These are phyloP conservation scores for Eupeodes latifasciatus DNA, from an alignment of 2,888 invertebrate genomes.

Conservation along the genomic window DNA sequence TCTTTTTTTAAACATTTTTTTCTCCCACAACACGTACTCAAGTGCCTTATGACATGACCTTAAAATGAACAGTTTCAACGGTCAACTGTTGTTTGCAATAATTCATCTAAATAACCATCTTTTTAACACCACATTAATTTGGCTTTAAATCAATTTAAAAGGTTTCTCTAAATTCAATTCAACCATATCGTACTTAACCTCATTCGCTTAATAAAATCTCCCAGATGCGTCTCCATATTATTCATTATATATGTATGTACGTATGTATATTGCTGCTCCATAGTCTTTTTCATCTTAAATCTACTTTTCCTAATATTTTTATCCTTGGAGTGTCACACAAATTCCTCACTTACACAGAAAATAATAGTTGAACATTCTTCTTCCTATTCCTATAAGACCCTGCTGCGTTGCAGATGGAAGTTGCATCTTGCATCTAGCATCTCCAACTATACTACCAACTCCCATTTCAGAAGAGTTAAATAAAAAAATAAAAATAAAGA, in stretches of 20 bases:
- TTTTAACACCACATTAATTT: not conserved
- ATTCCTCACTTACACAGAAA: constrained; percentile 54
- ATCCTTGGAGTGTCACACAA: constrained; percentile 35
- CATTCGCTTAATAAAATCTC: constrained; percentile 51
- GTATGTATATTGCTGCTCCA: not conserved
- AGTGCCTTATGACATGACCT: too few species aligned
- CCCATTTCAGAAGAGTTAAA: too few species aligned
- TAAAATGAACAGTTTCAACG: too few species aligned
- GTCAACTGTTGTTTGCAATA: too few species aligned
- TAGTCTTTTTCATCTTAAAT: constrained; percentile 27
- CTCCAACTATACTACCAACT: too few species aligned
- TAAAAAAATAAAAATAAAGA: not conserved
- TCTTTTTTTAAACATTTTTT: too few species aligned
- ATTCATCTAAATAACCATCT: too few species aligned
- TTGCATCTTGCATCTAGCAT: not conserved
- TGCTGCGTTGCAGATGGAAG: not conserved
- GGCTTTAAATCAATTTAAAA: constrained; percentile 26
- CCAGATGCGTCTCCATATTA: constrained; percentile 12
- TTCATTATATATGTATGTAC: not conserved
- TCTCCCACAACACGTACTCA: too few species aligned
- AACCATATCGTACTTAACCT: constrained; percentile 40
- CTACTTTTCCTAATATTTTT: constrained; percentile 25
- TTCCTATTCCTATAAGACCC: not conserved
- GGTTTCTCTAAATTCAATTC: not conserved
- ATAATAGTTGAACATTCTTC: constrained; percentile 63